Percentiles rank a stretch among this genome's conserved stretches.
Evolutionary conservation across 2,888 invertebrate species (phyloP).

Genomic region (Blastobasis lacticolella): DNA sequence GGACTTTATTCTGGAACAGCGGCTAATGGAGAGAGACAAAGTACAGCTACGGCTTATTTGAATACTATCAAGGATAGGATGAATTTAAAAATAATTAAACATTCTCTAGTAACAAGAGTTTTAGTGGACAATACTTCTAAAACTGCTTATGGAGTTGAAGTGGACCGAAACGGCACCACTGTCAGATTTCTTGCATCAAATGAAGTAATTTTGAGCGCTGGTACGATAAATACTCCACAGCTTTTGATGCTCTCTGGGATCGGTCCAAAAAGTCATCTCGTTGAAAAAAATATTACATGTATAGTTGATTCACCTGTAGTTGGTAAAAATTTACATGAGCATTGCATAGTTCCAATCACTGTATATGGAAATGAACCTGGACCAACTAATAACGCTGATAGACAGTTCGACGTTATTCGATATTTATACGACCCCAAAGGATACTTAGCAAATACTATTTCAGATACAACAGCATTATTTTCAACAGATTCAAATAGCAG

Average conservation of each 20-base stretch:
- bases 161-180: slow-evolving; percentile 23
- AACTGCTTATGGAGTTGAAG: slow-evolving; percentile 45
- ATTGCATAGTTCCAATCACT: slow-evolving; percentile 37
- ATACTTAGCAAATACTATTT: slow-evolving; percentile 50
- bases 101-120: slow-evolving; percentile 61
- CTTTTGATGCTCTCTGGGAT: slow-evolving; percentile 63
- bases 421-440: slow-evolving; percentile 60
- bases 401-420: slow-evolving; percentile 28
- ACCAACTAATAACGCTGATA: slow-evolving; percentile 20
- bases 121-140: slow-evolving; percentile 52
- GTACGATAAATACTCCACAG: slow-evolving; percentile 57
- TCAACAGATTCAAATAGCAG: slow-evolving; percentile 40
- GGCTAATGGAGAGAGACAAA: slow-evolving; percentile 51
- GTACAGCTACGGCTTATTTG: slow-evolving; percentile 64
- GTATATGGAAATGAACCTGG: slow-evolving; percentile 23
- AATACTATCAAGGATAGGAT: slow-evolving; percentile 24
- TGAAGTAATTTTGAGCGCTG: slow-evolving; percentile 61
- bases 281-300: slow-evolving; percentile 34
- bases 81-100: slow-evolving; percentile 50
- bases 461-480: slow-evolving; percentile 78
- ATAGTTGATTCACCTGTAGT: slow-evolving; percentile 41
- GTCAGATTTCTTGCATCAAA: slow-evolving; percentile 28
- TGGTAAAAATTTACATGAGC: slow-evolving; percentile 54
- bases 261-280: slow-evolving; percentile 44
- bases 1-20: slow-evolving; percentile 54